These are phyloP conservation scores for Melanostoma scalare DNA, from an alignment of 2,888 invertebrate genomes.

Conservation along the genomic window DNA sequence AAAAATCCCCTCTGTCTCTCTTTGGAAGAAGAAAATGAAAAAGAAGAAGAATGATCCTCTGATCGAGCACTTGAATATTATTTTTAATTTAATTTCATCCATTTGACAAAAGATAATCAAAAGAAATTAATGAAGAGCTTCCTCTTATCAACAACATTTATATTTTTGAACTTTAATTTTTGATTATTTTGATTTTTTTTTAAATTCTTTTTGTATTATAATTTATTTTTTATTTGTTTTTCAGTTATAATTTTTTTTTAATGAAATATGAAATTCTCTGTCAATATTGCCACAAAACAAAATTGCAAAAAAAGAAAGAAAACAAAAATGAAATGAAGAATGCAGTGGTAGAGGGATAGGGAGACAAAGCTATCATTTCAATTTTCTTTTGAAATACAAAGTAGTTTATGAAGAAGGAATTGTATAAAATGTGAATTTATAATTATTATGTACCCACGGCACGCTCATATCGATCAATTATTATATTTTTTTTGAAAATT, in stretches of 20 bases:
- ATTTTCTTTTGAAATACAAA: slow-evolving; percentile 34
- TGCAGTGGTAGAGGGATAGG: slow-evolving; percentile 12
- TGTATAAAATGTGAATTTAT: slow-evolving; percentile 45
- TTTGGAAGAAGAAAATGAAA: slow-evolving; percentile 5
- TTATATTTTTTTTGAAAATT: slow-evolving; percentile 51
- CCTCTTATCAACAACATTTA: slow-evolving; percentile 6
- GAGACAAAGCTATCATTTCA: slow-evolving; percentile 25
- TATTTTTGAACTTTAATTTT: slow-evolving; percentile 40
- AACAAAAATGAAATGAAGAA: not conserved
- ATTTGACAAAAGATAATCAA: slow-evolving; percentile 67
- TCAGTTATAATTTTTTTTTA: not conserved
- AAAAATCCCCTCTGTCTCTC: not conserved
- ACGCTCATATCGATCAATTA: slow-evolving; percentile 75
- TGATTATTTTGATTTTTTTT: slow-evolving; percentile 65
- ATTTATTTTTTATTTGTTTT: slow-evolving; percentile 42
- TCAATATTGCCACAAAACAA: slow-evolving; percentile 39
- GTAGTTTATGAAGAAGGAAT: slow-evolving; percentile 19
- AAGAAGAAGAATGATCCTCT: slow-evolving; percentile 29
- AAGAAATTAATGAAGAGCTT: slow-evolving; percentile 22
- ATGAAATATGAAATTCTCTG: not conserved
- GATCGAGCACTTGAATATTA: slow-evolving; percentile 28
- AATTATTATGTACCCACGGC: slow-evolving; percentile 24
- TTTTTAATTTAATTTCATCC: slow-evolving; percentile 35
- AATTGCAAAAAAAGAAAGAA: slow-evolving; percentile 1
- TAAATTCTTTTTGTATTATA: slow-evolving; percentile 46